phyloP scores from a whole-genome alignment of 2,113 vertebrate species.

The Heterocephalus glaber region DNA sequence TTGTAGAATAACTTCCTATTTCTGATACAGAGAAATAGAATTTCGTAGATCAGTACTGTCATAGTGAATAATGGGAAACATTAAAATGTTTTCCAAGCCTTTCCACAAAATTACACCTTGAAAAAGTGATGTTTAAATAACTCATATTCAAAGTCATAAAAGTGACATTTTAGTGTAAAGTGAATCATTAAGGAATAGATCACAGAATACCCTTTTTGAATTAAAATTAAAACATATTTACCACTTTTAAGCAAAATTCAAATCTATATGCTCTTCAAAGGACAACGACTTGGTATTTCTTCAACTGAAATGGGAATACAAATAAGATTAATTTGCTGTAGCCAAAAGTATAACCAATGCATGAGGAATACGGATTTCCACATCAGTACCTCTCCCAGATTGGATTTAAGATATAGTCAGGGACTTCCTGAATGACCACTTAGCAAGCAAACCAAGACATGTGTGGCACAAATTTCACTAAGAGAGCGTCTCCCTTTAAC shows the following conservation, averaged over 20 bases:
- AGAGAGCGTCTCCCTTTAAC: background rate
- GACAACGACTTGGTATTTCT: background rate
- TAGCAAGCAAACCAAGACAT: background rate
- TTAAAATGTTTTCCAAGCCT: constrained; percentile 41
- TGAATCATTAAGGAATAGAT: constrained; percentile 44
- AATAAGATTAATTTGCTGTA: background rate
- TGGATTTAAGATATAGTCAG: background rate
- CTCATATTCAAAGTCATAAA: constrained; percentile 4
- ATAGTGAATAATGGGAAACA: background rate
- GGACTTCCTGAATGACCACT: background rate
- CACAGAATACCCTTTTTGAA: background rate
- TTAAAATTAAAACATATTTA: constrained; percentile 38
- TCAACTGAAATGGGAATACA: background rate
- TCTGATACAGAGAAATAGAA: constrained; percentile 55
- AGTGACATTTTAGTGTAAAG: background rate
- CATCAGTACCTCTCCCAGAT: background rate
- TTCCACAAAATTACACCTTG: constrained; percentile 13
- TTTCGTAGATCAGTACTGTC: constrained; percentile 19
- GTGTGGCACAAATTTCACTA: background rate
- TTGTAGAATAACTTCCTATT: constrained; percentile 50
- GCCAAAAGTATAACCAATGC: background rate
- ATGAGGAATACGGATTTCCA: background rate
- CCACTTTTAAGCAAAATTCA: background rate
- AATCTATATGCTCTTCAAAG: background rate
- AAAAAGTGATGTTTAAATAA: background rate